These are phyloP conservation scores for Hippotragus niger DNA, from an alignment of 2,113 vertebrate genomes.

Conservation along the genomic window DNA sequence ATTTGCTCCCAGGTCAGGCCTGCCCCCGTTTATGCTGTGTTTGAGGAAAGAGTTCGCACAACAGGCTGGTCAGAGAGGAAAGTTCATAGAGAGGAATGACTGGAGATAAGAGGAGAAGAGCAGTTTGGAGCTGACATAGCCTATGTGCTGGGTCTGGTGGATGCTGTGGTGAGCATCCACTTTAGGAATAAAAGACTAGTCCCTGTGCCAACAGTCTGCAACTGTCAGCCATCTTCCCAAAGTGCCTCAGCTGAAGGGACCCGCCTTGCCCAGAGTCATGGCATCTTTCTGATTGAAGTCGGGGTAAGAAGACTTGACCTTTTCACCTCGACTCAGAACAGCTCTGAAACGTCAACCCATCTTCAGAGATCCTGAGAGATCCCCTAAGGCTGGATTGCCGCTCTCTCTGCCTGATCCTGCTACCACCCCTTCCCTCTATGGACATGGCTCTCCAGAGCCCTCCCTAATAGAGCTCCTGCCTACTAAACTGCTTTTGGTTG, in stretches of 20 bases:
- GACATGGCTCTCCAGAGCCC: neutral
- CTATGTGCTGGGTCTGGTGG: neutral
- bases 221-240: neutral
- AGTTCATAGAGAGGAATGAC: neutral
- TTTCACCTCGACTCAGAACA: neutral
- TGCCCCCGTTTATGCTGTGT: neutral
- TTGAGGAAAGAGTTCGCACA: neutral
- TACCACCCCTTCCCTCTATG: neutral
- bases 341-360: neutral
- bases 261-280: neutral
- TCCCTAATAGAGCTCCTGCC: neutral
- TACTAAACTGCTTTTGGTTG: neutral
- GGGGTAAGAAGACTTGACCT: neutral
- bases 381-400: neutral
- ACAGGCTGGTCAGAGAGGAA: neutral
- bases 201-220: neutral
- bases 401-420: neutral
- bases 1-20: neutral
- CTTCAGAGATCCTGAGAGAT: neutral
- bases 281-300: neutral
- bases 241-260: neutral
- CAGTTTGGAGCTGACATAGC: neutral
- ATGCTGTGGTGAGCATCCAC: neutral
- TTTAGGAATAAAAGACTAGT: neutral
- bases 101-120: neutral